Evolutionary conservation across 2,797 vertebrate genomes (phyloP), one percentile per base, ranked within the genome.

Genomic region (Lagorchestes hirsutus): DNA sequence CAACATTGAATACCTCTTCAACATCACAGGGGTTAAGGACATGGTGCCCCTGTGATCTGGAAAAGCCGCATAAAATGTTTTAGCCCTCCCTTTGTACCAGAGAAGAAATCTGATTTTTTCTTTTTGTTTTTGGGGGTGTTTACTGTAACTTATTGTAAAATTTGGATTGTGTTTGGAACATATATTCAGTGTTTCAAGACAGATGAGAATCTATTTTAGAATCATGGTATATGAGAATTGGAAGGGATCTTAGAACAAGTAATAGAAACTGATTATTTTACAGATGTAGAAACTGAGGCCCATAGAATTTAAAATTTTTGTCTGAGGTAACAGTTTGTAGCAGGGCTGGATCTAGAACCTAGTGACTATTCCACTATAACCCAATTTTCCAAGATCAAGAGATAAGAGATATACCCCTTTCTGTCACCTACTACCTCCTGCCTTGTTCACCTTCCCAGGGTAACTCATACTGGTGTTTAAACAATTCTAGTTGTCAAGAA

Each of bases 191-290:
- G 40, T 87, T 6, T 12, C 31, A 95, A n/a, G 62, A 29, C 56
- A 94, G 22, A 91, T 28, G 34, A 95, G 54, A 94, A 90, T 92
- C n/a, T 62, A 96, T 54, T 18, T n/a, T 92, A 97, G 16, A 97
- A 67, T 56, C 46, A 93, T 28, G 29, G 5, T 34, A 16, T 50
- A 40, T 50, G 74, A 13, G 40, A 46, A 87, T 18, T 67, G 31
- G 14, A 94, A 93, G 57, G 55, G 54, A 34, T 57, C 52, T 14
- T 92, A 91, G 92, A n/a, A 67, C 14, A n/a, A 54, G 87, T 87
- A 62, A 34, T 95, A 11, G 24, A 94, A 95, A 93, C 40, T 18
- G 90, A 24, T 62, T 31, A 29, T 54, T 95, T 96, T 92, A 94
- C 24, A 93, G 90, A 67, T 67, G 90, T 91, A 91, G 52, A 96